Evolutionary conservation across 2,888 invertebrate genomes (phyloP).

Genomic region (Anthophora plumipes): DNA sequence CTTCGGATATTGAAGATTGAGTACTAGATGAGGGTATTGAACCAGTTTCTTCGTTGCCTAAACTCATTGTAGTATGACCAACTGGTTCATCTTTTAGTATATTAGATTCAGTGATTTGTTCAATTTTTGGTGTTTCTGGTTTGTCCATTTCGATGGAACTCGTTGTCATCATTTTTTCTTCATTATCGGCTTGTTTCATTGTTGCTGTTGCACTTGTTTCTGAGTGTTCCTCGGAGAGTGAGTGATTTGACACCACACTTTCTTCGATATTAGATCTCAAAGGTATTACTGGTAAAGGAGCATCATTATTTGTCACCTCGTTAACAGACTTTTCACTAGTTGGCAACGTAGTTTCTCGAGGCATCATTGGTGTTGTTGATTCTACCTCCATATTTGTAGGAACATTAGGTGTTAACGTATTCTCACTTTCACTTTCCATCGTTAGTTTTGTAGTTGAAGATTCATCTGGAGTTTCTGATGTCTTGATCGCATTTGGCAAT

Average conservation of each 20-base stretch:
- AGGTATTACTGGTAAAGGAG: conserved; percentile 73
- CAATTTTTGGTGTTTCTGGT: neutral
- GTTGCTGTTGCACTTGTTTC: neutral
- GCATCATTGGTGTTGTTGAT: conserved; percentile 8
- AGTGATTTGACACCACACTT: neutral
- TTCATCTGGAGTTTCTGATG: neutral
- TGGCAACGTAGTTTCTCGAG: neutral
- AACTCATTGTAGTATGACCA: conserved; percentile 1
- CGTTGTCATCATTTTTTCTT: conserved; percentile 21
- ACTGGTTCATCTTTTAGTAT: conserved; percentile 2
- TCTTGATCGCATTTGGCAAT: conserved; percentile 1
- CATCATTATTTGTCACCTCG: conserved; percentile 43
- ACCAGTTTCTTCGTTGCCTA: neutral
- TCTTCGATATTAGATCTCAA: conserved; percentile 41
- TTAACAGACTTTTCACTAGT: conserved; percentile 20
- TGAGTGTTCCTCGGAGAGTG: neutral
- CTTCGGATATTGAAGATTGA: neutral
- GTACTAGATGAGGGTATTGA: conserved; percentile 12
- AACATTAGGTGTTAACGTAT: conserved; percentile 2
- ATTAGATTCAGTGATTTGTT: conserved; percentile 25
- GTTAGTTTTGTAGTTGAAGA: conserved; percentile 65
- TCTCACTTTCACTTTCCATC: conserved; percentile 24
- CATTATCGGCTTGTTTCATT: neutral
- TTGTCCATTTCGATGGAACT: conserved; percentile 9
- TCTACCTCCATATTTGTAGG: conserved; percentile 18